A percentile compares a stretch with the other conserved stretches of the same genome.
These are phyloP conservation scores for Pinna nobilis DNA, from an alignment of 1,140 invertebrate species.

Conservation along the genomic window DNA sequence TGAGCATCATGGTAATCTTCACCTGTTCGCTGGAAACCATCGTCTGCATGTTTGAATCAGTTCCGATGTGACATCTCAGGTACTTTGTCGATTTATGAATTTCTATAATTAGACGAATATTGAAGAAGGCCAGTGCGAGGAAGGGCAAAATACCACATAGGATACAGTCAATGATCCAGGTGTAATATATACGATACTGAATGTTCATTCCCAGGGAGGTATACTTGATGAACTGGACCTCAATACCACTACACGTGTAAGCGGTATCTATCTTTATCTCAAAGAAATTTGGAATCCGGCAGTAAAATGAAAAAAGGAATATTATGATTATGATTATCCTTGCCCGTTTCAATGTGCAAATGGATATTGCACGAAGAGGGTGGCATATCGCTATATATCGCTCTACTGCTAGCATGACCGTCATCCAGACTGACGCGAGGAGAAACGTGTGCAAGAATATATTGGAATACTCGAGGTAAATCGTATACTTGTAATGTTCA, in stretches of 20 bases:
- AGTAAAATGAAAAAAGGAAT: constrained; percentile 79
- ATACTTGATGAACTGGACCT: not conserved
- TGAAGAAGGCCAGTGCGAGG: constrained; percentile 81
- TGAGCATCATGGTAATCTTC: constrained; percentile 84
- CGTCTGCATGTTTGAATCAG: constrained; percentile 56
- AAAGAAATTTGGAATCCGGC: constrained; percentile 72
- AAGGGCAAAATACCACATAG: constrained; percentile 82
- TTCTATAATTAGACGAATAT: constrained; percentile 82
- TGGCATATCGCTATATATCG: constrained; percentile 86
- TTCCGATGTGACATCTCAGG: constrained; percentile 62
- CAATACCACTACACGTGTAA: constrained; percentile 6
- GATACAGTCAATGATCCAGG: constrained; percentile 79
- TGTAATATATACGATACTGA: constrained; percentile 79
- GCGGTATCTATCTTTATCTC: constrained; percentile 39
- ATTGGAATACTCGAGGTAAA: constrained; percentile 34
- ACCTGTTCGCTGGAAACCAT: constrained; percentile 79
- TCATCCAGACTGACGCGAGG: constrained; percentile 83
- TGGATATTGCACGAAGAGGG: constrained; percentile 80
- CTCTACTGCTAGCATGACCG: constrained; percentile 85
- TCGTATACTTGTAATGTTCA: constrained; percentile 28
- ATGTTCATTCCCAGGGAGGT: constrained; percentile 72
- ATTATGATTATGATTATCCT: constrained; percentile 79
- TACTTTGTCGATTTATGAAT: constrained; percentile 76
- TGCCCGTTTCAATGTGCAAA: constrained; percentile 80
- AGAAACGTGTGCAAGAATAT: constrained; percentile 61